Percentiles rank a stretch among this genome's conserved stretches.
Conservation (phyloP, 2,797 vertebrate genomes). For the Sebastes oblongus region DNA sequence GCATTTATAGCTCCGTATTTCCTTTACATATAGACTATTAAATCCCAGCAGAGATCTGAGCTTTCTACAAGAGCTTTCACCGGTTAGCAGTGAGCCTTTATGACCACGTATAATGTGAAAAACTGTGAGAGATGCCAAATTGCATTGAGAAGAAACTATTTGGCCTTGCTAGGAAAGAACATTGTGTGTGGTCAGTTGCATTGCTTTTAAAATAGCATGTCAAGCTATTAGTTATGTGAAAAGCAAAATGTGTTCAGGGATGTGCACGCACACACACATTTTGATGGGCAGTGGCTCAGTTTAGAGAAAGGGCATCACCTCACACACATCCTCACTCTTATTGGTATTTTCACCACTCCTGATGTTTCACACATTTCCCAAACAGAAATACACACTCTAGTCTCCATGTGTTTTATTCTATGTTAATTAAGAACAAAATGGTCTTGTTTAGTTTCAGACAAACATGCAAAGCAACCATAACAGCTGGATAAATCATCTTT, state of each 20-base stretch:
- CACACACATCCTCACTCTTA: neutral
- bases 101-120: neutral
- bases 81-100: conserved; percentile 25
- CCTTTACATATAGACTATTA: conserved; percentile 21
- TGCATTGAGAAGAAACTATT: neutral
- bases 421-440: neutral
- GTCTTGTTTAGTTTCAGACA: neutral
- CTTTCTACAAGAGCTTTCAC: conserved; percentile 11
- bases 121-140: neutral
- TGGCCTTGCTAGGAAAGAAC: neutral
- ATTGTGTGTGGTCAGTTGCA: neutral
- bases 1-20: conserved; percentile 35
- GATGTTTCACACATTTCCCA: neutral
- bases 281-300: neutral
- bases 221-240: neutral
- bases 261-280: neutral
- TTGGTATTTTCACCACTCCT: neutral
- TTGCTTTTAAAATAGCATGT: neutral
- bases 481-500: neutral
- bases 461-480: neutral
- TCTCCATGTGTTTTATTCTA: neutral
- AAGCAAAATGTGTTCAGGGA: neutral
- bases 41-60: conserved; percentile 33
- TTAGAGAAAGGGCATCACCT: neutral
- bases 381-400: neutral